Base-by-base conservation (phyloP, 2,113 vertebrate species). In the Python bivittatus region DNA sequence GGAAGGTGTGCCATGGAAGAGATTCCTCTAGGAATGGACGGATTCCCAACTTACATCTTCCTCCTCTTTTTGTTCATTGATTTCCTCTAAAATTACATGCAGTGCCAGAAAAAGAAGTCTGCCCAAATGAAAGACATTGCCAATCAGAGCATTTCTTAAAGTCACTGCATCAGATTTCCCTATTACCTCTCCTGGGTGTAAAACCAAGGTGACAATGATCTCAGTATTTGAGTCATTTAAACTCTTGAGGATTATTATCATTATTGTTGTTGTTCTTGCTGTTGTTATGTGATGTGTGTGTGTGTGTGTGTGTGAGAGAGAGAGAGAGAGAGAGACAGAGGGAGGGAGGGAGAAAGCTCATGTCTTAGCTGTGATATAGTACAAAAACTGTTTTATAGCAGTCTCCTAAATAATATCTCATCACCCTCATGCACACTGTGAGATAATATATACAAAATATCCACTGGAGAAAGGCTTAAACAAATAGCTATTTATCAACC, bases 141-240 rank as follows among this genome's bases (percentile, higher is more conserved):
- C 53, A 88, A 88, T 84, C 91, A 53, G 89, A 11, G 38, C 93
- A 92, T 6, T n/a, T 93, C 93, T 94, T 95, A 89, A 95, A 96
- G 96, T 96, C 93, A 52, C 91, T 84, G 9, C 20, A 8, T 9
- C 10, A 12, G 38, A 90, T 94, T 95, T 86, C 53, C 57, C 10
- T 5, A 23, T 88, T 79, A 88, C 25, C 38, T 83, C 54, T 44
- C 87, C 68, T 38, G 57, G 29, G 84, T 90, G 8, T 42, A 61
- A 33, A 64, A 54, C 85, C 72, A 86, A 10, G 72, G 44, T 23
- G 25, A 92, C 90, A 83, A 38, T 22, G 13, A 44, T 20, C 56
- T 54, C n/a, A 53, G 8, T 20, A 88, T 95, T 48, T 60, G 60
- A 85, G 57, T 22, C 33, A 86, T 44, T 68, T 60, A 86, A 60